Evolutionary conservation across 2,797 vertebrate species (phyloP).

Genomic region (Merluccius polli): DNA sequence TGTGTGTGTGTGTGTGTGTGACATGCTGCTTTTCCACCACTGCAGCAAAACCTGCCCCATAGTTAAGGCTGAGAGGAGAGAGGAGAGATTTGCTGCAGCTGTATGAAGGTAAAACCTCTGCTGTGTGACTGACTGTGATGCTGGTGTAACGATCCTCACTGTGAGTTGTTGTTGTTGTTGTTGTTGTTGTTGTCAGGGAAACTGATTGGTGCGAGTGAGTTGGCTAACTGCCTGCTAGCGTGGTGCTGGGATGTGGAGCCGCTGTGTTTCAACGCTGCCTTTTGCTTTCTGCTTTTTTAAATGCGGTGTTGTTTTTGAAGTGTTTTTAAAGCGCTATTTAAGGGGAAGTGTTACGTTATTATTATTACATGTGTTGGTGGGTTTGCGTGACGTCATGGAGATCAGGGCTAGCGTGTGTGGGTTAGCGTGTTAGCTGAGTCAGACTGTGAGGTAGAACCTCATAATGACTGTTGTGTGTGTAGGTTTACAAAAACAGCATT

Average conservation of each 20-base stretch:
- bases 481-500: background rate
- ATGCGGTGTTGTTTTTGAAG: background rate
- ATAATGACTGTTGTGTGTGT: background rate
- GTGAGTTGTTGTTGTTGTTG: background rate
- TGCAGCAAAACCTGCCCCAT: constrained; percentile 49
- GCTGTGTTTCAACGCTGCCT: background rate
- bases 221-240: background rate
- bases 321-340: background rate
- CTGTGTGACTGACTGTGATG: constrained; percentile 7
- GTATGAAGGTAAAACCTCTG: constrained; percentile 32
- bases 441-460: background rate
- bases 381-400: background rate
- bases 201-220: background rate
- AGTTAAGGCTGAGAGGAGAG: constrained; percentile 8
- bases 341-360: background rate
- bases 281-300: background rate
- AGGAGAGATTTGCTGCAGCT: constrained; percentile 25
- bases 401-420: background rate
- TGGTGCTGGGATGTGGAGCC: background rate
- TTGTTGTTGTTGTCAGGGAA: background rate
- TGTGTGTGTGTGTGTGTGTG: constrained; percentile 26
- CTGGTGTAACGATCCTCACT: constrained; percentile 1
- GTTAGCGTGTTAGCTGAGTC: background rate
- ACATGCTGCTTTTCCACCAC: constrained; percentile 40
- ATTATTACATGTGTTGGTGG: background rate